Evolutionary conservation across 1,140 invertebrate species (phyloP).

Genomic region (Cydia splendana): DNA sequence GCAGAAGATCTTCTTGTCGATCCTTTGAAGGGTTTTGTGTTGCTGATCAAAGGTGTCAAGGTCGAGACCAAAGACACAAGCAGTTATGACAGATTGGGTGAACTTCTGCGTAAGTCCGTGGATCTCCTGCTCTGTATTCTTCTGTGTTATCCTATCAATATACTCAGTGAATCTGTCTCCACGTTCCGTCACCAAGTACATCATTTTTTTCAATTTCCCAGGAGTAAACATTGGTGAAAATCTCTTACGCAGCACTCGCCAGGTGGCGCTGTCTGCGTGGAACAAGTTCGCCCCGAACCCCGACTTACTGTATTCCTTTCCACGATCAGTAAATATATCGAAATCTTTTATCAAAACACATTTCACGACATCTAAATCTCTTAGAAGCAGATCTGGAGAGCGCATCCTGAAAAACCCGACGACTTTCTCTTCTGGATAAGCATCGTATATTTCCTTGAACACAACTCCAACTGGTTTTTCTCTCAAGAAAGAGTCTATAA

Average conservation of each 20-base stretch:
- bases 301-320: not conserved
- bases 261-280: constrained; percentile 12
- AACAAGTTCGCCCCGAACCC: constrained; percentile 11
- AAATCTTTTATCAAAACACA: constrained; percentile 4
- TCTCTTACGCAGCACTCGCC: constrained; percentile 10
- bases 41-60: not conserved
- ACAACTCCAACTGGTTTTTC: not conserved
- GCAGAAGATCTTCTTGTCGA: constrained; percentile 20
- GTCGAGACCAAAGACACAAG: constrained; percentile 7
- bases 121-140: constrained; percentile 1
- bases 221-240: not conserved
- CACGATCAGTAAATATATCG: not conserved
- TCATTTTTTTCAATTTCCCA: constrained; percentile 3
- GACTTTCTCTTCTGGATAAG: constrained; percentile 30
- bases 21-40: constrained; percentile 8
- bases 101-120: not conserved
- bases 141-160: not conserved
- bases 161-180: not conserved
- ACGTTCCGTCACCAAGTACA: not conserved
- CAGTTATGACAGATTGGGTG: not conserved
- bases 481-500: not conserved
- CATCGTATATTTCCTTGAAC: constrained; percentile 21
- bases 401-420: constrained; percentile 17
- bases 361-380: constrained; percentile 5
- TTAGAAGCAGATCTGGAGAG: not conserved